Evolutionary conservation across 2,888 invertebrate genomes (phyloP), one percentile per base, ranked within the genome.

Genomic region (Ormyrus thymus): DNA sequence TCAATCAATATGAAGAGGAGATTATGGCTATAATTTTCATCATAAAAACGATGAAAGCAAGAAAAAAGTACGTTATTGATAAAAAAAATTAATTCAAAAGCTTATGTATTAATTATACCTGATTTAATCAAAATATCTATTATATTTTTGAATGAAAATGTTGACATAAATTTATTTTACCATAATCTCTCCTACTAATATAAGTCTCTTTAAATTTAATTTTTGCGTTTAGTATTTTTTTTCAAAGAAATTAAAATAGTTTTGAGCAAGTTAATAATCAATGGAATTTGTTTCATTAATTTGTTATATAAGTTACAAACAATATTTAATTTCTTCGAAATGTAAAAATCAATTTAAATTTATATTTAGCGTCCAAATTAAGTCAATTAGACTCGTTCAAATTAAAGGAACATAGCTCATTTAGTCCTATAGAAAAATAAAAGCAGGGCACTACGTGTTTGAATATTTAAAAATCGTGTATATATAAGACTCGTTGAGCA

Each of bases 381-480:
- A 10, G 9, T 29, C 53, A 51, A 8, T 62, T 29, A 29, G 4
- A 8, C 48, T 48, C 61, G 50, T 6, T 46, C 59, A 29, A 48
- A 46, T 48, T 6, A 11, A 48, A 70, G 29, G 11, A 56, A 56
- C 64, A 76, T 11, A 69, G 9, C 5, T 6, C 7, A 48, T 48
- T 73, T 48, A 10, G 46, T 64, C 13, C 58, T 50, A 76, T 51
- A 50, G 55, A 70, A 13, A 10, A 46, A 68, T 76, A 64, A 76
- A 69, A 6, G 53, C 45, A 53, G 75, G 62, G 62, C 15, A 64
- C 56, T 62, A 64, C 62, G 46, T 76, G 56, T 69, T 29, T 55
- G 61, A 43, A 71, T 62, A 45, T n/a, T 72, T 64, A 55, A 13
- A 56, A 55, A 69, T 56, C 43, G 62, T 73, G 64, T 70, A 55